These are phyloP conservation scores for Himalopsyche phryganea DNA, from an alignment of 1,140 invertebrate species.

Conservation along the genomic window DNA sequence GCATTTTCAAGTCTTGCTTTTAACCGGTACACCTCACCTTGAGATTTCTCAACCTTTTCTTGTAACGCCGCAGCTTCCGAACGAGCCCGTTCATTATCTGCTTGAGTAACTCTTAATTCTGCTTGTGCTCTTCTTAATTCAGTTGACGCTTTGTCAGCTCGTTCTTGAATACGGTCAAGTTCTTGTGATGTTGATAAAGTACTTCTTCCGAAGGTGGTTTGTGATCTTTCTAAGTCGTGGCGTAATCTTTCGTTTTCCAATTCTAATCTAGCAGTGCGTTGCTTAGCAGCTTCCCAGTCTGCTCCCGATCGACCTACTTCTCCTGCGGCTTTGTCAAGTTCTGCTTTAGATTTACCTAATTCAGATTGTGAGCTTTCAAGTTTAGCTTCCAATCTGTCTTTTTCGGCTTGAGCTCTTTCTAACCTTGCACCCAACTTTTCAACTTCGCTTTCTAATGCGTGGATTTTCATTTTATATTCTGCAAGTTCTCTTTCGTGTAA, in stretches of 20 bases:
- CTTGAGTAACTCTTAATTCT: slow-evolving; percentile 77
- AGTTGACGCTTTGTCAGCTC: slow-evolving; percentile 77
- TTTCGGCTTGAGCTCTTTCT: slow-evolving; percentile 83
- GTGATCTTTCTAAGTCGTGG: slow-evolving; percentile 79
- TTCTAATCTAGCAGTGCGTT: slow-evolving; percentile 78
- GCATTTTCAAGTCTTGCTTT: slow-evolving; percentile 93
- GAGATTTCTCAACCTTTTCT: slow-evolving; percentile 90
- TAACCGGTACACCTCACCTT: slow-evolving; percentile 89
- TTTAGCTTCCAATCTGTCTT: slow-evolving; percentile 85
- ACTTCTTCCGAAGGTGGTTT: slow-evolving; percentile 74
- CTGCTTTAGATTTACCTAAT: slow-evolving; percentile 88
- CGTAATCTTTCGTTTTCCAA: slow-evolving; percentile 85
- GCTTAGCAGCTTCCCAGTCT: slow-evolving; percentile 87
- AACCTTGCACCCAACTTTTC: slow-evolving; percentile 84
- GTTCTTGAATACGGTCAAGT: slow-evolving; percentile 79
- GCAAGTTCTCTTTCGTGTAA: slow-evolving; percentile 89
- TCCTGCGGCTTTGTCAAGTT: slow-evolving; percentile 84
- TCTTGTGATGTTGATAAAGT: slow-evolving; percentile 72
- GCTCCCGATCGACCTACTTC: slow-evolving; percentile 83
- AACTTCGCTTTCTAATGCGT: slow-evolving; percentile 84
- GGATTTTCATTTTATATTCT: slow-evolving; percentile 93
- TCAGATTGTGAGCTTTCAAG: slow-evolving; percentile 90
- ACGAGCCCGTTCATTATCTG: slow-evolving; percentile 82
- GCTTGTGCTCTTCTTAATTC: slow-evolving; percentile 83
- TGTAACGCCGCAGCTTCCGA: slow-evolving; percentile 80